Base-by-base conservation (phyloP, 2,888 invertebrate species). In the Rosalia funebris region DNA sequence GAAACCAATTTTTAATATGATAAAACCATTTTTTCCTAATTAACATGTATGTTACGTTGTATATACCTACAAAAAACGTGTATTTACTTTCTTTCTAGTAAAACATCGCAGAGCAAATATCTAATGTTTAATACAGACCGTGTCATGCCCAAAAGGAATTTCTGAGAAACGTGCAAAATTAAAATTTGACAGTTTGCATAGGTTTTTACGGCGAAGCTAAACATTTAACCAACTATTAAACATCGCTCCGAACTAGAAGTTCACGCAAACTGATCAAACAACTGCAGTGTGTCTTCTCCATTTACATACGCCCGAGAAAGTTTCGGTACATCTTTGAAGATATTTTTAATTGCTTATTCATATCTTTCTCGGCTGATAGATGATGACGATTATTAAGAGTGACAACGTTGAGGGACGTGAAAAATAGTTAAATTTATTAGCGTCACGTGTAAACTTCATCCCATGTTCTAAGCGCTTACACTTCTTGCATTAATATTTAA, bases 351-450 rank as follows among this genome's bases (percentile, higher is more conserved):
- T 20, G 20, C 37, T 25, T 41, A 50, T 50, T 39, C 47, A 47
- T 39, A 44, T 44, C 20, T 36, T 37, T 50, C 14, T 50, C 19
- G 34, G 11, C 39, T 39, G 50, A 39, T 39, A 50, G 20, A 50
- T 39, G 47, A 39, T 25, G 39, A 39, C 50, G 37, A 15, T 41
- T 50, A 50, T 39, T 50, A 50, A 50, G 20, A 19, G 39, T 50
- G 50, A 50, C 37, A 20, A 19, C 15, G 12, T 20, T 39, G 25
- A 50, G 31, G 50, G 52, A 53, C 56, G 47, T 53, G 47, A 53
- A 58, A 57, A 52, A 53, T 53, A 41, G 53, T 46, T 46, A 53
- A 46, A 58, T 58, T 53, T 53, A 47, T 58, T 58, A 58, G 46
- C 36, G 60, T 52, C 55, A 56, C 39, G 41, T 44, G 44, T 45